Percentiles rank a stretch among this genome's conserved stretches.
Evolutionary conservation across 92 coral and sea anemone genomes (phyloP).

Genomic region (Umimayanthus chanpuru): DNA sequence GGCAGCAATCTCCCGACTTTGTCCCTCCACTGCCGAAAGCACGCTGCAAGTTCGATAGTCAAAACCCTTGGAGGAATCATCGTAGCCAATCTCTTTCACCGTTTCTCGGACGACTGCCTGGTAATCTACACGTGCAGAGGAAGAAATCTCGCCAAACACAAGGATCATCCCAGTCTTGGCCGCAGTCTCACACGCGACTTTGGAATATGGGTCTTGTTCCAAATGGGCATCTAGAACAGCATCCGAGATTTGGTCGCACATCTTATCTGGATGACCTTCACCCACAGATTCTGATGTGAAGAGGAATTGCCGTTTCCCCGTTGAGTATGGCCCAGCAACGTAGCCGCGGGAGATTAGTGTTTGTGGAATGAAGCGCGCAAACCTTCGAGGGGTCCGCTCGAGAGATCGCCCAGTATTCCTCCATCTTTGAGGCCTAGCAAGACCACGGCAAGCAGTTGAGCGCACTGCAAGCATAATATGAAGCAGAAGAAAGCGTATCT

Average conservation of each 20-base stretch:
- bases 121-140: slow-evolving; percentile 76
- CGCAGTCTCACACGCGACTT: slow-evolving; percentile 89
- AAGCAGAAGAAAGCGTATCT: neutral
- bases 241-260: slow-evolving; percentile 93
- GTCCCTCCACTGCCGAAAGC: slow-evolving; percentile 77
- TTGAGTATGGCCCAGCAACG: slow-evolving; percentile 70
- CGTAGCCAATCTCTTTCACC: slow-evolving; percentile 78
- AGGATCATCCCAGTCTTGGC: slow-evolving; percentile 82
- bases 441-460: neutral
- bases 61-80: slow-evolving; percentile 88
- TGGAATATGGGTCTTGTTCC: slow-evolving; percentile 77
- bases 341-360: slow-evolving; percentile 41
- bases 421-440: slow-evolving; percentile 8
- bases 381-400: neutral
- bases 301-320: slow-evolving; percentile 69
- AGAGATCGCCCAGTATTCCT: neutral
- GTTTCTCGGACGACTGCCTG: slow-evolving; percentile 85
- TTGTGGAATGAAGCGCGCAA: slow-evolving; percentile 37
- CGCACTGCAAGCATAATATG: slow-evolving; percentile 12
- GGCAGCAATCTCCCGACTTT: slow-evolving; percentile 68
- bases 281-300: slow-evolving; percentile 91
- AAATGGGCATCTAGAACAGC: slow-evolving; percentile 89
- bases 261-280: slow-evolving; percentile 85
- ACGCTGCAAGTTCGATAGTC: slow-evolving; percentile 92
- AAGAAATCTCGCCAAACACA: slow-evolving; percentile 85